These are phyloP conservation scores for Saccostrea echinata DNA, from an alignment of 1,140 invertebrate genomes.

Conservation along the genomic window DNA sequence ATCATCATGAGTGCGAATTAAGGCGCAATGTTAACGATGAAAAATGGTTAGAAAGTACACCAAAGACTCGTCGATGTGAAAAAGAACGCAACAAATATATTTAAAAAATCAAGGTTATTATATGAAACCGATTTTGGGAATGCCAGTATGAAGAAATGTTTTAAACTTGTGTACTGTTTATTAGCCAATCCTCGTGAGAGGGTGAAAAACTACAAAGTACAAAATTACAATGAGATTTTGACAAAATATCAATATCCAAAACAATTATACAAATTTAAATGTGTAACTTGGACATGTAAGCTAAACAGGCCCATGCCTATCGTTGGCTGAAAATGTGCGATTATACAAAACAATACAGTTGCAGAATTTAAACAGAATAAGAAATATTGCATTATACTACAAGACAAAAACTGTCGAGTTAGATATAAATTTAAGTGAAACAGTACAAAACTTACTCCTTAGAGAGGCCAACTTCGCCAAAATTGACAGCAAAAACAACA, in stretches of 20 bases:
- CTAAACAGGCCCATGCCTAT: too few species aligned
- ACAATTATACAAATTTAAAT: too few species aligned
- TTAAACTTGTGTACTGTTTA: conserved; percentile 24
- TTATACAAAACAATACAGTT: too few species aligned
- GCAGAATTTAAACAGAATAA: too few species aligned
- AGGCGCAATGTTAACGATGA: conserved; percentile 1
- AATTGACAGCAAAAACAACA: too few species aligned
- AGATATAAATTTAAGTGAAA: not conserved
- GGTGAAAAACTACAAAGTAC: not conserved
- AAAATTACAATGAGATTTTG: too few species aligned
- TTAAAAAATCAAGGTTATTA: not conserved
- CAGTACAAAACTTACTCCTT: too few species aligned
- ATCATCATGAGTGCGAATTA: conserved; percentile 48
- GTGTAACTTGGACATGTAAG: too few species aligned
- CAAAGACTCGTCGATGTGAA: not conserved
- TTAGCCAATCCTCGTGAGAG: not conserved
- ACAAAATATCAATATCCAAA: too few species aligned
- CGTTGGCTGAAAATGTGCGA: too few species aligned
- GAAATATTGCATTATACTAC: too few species aligned
- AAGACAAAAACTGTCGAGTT: not conserved
- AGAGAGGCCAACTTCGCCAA: too few species aligned
- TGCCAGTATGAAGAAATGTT: conserved; percentile 45
- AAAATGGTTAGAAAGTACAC: not conserved
- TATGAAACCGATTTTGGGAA: conserved; percentile 51
- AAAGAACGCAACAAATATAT: conserved; percentile 22